A percentile compares a stretch with the other conserved stretches of the same genome.
Evolutionary conservation across 2,113 vertebrate species (phyloP).

Genomic region (Plestiodon gilberti): DNA sequence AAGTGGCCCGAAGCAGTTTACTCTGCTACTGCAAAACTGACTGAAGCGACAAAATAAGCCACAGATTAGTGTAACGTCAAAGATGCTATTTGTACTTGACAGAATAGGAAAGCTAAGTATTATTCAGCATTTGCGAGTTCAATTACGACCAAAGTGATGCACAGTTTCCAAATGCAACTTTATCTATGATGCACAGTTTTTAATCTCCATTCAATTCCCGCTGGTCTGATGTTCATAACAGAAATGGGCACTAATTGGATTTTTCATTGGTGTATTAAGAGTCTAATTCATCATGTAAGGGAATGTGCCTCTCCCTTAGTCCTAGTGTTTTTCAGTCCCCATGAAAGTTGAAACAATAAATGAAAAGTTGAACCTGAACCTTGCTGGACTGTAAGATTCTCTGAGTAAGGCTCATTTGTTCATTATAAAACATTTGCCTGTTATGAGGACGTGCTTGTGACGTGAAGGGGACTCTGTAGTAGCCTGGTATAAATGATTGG

Average conservation of each 20-base stretch:
- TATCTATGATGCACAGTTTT: background rate
- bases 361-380: background rate
- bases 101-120: background rate
- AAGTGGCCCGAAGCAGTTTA: background rate
- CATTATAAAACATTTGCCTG: background rate
- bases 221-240: background rate
- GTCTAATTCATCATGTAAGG: background rate
- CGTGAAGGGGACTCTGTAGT: background rate
- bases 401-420: background rate
- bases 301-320: too few species aligned
- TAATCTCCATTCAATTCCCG: background rate
- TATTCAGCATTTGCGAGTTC: background rate
- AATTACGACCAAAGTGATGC: background rate
- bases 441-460: background rate
- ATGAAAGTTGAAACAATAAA: background rate
- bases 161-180: background rate
- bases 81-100: background rate
- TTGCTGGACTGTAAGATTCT: background rate
- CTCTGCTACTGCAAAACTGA: background rate
- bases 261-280: accelerated
- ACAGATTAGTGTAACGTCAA: background rate
- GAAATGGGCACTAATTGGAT: background rate
- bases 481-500: background rate
- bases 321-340: background rate
- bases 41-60: background rate